These are phyloP conservation scores for Suncus etruscus DNA, from an alignment of 2,113 vertebrate species.

Conservation along the genomic window DNA sequence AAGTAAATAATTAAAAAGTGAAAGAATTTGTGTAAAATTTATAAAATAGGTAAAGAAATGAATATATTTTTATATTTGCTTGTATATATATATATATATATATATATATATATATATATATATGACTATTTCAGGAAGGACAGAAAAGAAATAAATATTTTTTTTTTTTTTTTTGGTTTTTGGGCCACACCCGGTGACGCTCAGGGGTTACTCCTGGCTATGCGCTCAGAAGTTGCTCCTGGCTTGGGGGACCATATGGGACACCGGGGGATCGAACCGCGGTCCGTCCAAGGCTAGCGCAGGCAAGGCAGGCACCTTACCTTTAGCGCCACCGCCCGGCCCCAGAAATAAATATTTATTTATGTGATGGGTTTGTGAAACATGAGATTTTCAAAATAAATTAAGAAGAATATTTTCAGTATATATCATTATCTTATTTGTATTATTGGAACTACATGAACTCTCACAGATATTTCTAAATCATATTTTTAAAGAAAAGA, in stretches of 20 bases:
- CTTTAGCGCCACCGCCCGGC: no score
- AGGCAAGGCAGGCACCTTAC: no score
- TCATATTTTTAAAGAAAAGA: constrained; percentile 11
- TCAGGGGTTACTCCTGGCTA: no score
- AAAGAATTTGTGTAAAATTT: background rate
- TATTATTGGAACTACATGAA: background rate
- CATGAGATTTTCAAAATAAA: background rate
- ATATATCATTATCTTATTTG: background rate
- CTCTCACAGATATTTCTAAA: constrained; percentile 27
- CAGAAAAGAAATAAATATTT: background rate
- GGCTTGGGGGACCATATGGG: no score
- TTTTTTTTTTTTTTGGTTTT: no score
- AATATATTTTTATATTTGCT: constrained; percentile 27
- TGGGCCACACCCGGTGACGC: no score
- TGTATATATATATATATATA: background rate
- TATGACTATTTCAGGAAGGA: background rate
- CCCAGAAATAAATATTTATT: background rate
- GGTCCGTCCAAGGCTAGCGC: no score
- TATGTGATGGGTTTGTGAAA: accelerated
- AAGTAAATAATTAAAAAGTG: constrained; percentile 9
- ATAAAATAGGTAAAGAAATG: background rate
- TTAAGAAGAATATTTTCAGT: background rate
- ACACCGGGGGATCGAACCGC: no score
- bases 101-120: no score
- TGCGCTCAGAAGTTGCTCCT: no score